phyloP scores from a whole-genome alignment of 2,888 invertebrate species.

The Cinara cedri region DNA sequence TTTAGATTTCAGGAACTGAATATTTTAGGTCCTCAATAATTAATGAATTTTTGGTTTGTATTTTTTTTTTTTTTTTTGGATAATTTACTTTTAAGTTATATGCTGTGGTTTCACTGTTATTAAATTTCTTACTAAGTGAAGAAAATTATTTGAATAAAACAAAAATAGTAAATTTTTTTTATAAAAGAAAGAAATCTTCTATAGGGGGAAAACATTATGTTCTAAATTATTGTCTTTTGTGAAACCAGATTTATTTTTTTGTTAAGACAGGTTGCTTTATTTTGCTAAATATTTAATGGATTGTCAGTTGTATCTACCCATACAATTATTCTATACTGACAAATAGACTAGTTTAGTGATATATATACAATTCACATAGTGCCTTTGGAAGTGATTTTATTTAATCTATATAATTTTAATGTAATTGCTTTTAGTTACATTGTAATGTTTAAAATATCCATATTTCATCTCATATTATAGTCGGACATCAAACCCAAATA shows the following conservation, averaged over 20 bases:
- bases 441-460: neutral
- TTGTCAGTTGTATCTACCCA: neutral
- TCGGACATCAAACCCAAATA: slow-evolving; percentile 18
- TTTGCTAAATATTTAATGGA: neutral
- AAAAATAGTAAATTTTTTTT: neutral
- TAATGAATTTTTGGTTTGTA: no score
- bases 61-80: no score
- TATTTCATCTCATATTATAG: slow-evolving; percentile 16
- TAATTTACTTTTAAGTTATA: slow-evolving; percentile 8
- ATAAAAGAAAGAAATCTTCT: no score
- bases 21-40: neutral
- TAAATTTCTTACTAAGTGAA: neutral
- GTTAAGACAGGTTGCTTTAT: slow-evolving; percentile 13
- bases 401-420: slow-evolving; percentile 14
- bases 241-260: neutral
- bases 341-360: slow-evolving; percentile 3
- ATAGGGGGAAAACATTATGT: neutral
- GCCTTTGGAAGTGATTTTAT: slow-evolving; percentile 5
- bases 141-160: neutral
- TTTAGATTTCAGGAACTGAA: slow-evolving; percentile 4
- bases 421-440: neutral
- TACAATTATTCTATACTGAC: slow-evolving; percentile 14
- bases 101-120: neutral
- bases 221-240: neutral
- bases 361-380: slow-evolving; percentile 11